Conservation (phyloP, 2,797 vertebrate species). For the Xyrichtys novacula region DNA sequence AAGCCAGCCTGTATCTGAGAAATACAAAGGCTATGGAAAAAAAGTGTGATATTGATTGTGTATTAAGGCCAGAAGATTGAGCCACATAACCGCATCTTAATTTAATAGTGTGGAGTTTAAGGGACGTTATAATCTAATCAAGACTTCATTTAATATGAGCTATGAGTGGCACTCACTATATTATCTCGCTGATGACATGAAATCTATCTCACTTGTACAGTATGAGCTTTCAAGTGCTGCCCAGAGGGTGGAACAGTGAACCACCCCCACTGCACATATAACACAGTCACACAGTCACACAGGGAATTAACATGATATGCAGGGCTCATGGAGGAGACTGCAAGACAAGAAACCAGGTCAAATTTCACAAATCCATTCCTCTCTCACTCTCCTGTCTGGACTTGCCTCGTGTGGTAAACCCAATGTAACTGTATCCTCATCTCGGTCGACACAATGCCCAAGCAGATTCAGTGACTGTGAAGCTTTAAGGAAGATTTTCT, state of each 20-base stretch:
- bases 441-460: constrained; percentile 51
- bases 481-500: constrained; percentile 14
- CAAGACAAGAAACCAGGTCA: constrained; percentile 64
- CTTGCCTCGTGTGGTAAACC: constrained; percentile 52
- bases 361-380: constrained; percentile 80
- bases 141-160: constrained; percentile 1
- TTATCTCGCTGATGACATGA: constrained; percentile 38
- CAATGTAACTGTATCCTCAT: constrained; percentile 75
- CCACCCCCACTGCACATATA: not conserved
- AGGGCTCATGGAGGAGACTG: constrained; percentile 30
- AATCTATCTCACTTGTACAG: constrained; percentile 26
- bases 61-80: constrained; percentile 15
- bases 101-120: constrained; percentile 13
- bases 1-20: not conserved
- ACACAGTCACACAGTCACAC: constrained; percentile 9
- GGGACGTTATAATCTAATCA: constrained; percentile 19
- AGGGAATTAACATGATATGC: constrained; percentile 34
- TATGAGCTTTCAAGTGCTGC: constrained; percentile 31
- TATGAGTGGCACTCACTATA: constrained; percentile 15
- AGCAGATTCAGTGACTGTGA: constrained; percentile 47
- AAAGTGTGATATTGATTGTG: not conserved
- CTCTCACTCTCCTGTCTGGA: constrained; percentile 68
- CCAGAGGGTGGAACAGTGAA: constrained; percentile 35
- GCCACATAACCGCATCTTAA: not conserved
- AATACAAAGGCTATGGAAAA: not conserved